Percentiles rank a stretch among this genome's conserved stretches.
Evolutionary conservation across 2,888 invertebrate genomes (phyloP).

Genomic region (Orchesella flavescens): DNA sequence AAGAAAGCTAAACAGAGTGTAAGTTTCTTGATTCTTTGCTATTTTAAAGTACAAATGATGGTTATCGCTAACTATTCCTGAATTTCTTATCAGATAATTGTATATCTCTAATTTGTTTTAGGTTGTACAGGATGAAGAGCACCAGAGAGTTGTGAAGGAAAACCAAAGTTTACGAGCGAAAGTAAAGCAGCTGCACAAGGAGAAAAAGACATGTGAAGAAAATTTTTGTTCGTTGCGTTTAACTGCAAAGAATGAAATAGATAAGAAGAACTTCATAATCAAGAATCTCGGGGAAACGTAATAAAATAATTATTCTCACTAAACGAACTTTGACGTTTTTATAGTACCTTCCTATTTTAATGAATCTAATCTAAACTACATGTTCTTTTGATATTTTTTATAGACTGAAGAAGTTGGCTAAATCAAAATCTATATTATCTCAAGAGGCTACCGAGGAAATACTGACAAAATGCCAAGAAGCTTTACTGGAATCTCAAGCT

Average conservation of each 20-base stretch:
- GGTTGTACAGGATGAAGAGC: conserved; percentile 33
- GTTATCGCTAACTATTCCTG: too few relatives aligned
- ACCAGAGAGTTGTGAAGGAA: conserved; percentile 31
- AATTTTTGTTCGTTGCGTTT: conserved; percentile 61
- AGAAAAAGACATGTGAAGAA: conserved; percentile 41
- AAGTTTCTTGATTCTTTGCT: conserved; percentile 9
- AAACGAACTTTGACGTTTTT: too few relatives aligned
- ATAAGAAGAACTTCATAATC: conserved; percentile 64
- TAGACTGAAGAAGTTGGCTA: conserved; percentile 27
- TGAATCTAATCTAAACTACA: background rate
- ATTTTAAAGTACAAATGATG: conserved; percentile 3
- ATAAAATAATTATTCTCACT: conserved; percentile 18
- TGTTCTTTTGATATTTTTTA: background rate
- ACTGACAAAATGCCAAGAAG: conserved; percentile 53
- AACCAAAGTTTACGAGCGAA: conserved; percentile 31
- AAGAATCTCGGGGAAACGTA: conserved; percentile 53
- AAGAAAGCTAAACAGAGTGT: conserved; percentile 29
- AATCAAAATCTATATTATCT: conserved; percentile 30
- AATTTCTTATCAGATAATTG: background rate
- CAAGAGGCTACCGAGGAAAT: conserved; percentile 50
- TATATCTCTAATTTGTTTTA: conserved; percentile 10
- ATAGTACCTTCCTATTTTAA: too few relatives aligned
- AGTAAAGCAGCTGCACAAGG: conserved; percentile 43
- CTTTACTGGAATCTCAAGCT: conserved; percentile 50
- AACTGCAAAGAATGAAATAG: conserved; percentile 63